Evolutionary conservation across 2,888 invertebrate genomes (phyloP), one percentile per base, ranked within the genome.

Genomic region (Ctena decussata): DNA sequence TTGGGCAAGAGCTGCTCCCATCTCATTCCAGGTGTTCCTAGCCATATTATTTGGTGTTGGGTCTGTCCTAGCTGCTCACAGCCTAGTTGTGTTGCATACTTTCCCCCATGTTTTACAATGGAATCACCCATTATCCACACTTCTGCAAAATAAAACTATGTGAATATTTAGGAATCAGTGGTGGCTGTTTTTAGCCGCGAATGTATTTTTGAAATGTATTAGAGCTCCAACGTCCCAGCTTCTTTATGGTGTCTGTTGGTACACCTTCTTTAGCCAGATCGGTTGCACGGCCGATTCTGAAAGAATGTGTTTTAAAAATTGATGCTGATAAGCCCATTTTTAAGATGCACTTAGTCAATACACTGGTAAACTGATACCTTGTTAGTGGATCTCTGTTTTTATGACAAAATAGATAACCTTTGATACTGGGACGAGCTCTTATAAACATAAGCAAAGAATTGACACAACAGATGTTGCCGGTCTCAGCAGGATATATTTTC

Each of bases 251-350:
- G 5, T 69, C 69, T 37, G 35, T 8, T 35, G 35, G 6, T 37
- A 69, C 69, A 37, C 69, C 69, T 24, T 69, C 35, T 37, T 32
- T 35, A 30, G 12, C 15, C 69, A 69, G 69, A 32, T 32, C 37
- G 69, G 69, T 69, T 35, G 69, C 69, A 21, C 69, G 24, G 69
- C 69, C 69, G 32, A 69, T n/a, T n/a, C n/a, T n/a, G n/a, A n/a
- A n/a, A n/a, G n/a, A n/a, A n/a, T n/a, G n/a, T n/a, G n/a, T n/a
- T 69, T 69, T 69, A 30, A 35, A 27, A 30, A 35, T 27, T 37
- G 6, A 6, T 35, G 35, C 21, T 27, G 69, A 21, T 12, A 69
- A 30, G n/a, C 69, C 69, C 21, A 69, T n/a, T 35, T 69, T 27
- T 8, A 11, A 27, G 8, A 60, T 60, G 30, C 24, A n/a, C n/a